Conservation (phyloP, 2,888 invertebrate species). For the Azorinus chamasolen region DNA sequence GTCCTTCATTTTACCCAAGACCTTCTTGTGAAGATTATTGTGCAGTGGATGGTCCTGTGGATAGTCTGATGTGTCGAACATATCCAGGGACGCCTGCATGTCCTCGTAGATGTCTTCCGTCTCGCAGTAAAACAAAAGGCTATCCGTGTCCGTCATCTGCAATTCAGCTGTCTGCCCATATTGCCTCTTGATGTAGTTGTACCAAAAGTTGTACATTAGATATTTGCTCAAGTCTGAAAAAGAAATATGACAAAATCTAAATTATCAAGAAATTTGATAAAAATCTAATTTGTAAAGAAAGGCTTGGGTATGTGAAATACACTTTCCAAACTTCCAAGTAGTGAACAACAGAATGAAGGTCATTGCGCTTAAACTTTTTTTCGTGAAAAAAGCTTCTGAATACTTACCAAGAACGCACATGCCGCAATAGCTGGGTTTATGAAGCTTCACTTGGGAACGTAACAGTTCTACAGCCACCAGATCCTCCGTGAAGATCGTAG, state of each 20-base stretch:
- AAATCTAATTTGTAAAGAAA: no score
- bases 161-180: slow-evolving; percentile 39
- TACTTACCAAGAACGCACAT: slow-evolving; percentile 35
- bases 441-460: slow-evolving; percentile 61
- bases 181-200: slow-evolving; percentile 66
- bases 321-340: no score
- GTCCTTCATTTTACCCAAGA: slow-evolving; percentile 84
- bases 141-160: slow-evolving; percentile 64
- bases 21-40: slow-evolving; percentile 83
- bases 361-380: no score
- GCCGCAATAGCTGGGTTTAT: slow-evolving; percentile 86
- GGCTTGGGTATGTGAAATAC: no score
- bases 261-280: not conserved
- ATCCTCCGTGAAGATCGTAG: slow-evolving; percentile 81
- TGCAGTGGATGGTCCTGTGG: slow-evolving; percentile 70
- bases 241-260: no score
- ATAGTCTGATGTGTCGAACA: slow-evolving; percentile 75
- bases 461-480: slow-evolving; percentile 82
- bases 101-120: slow-evolving; percentile 52
- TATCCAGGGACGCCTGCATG: slow-evolving; percentile 23
- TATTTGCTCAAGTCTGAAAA: slow-evolving; percentile 84
- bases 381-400: no score
- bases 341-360: no score
- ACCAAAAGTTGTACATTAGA: slow-evolving; percentile 85
- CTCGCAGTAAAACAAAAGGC: slow-evolving; percentile 36